A percentile compares a stretch with the other conserved stretches of the same genome.
Conservation (phyloP, 2,888 invertebrate genomes). For the Clivina fossor region DNA sequence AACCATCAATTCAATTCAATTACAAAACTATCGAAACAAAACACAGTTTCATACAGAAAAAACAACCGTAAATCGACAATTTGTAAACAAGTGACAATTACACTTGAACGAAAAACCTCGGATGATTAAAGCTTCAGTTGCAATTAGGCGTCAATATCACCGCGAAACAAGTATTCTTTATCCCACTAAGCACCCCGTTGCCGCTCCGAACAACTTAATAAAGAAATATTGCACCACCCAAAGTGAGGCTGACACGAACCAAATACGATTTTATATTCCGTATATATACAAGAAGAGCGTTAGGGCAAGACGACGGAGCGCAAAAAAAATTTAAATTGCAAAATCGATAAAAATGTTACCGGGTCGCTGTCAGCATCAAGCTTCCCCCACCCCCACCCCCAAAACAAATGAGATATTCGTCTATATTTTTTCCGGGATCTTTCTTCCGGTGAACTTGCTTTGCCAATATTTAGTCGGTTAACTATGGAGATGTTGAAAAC, state of each 20-base stretch:
- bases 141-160: constrained; percentile 17
- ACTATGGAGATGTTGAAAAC: too few relatives aligned
- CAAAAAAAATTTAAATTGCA: constrained; percentile 31
- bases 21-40: too few relatives aligned
- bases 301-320: too few relatives aligned
- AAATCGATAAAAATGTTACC: constrained; percentile 30
- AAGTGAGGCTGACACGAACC: too few relatives aligned
- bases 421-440: constrained; percentile 26
- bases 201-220: constrained; percentile 9
- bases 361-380: constrained; percentile 21
- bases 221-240: constrained; percentile 31
- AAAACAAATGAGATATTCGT: constrained; percentile 25
- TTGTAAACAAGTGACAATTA: too few relatives aligned
- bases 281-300: too few relatives aligned
- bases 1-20: too few relatives aligned
- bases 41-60: too few relatives aligned
- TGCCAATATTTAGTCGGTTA: constrained; percentile 22
- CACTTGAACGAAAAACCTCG: too few relatives aligned
- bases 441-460: not conserved
- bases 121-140: constrained; percentile 13
- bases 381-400: too few relatives aligned
- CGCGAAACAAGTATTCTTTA: constrained; percentile 10
- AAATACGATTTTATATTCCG: constrained; percentile 24
- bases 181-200: not conserved
- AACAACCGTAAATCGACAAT: not conserved